These are phyloP conservation scores for Euphydryas editha DNA, from an alignment of 2,888 invertebrate genomes.

Conservation along the genomic window DNA sequence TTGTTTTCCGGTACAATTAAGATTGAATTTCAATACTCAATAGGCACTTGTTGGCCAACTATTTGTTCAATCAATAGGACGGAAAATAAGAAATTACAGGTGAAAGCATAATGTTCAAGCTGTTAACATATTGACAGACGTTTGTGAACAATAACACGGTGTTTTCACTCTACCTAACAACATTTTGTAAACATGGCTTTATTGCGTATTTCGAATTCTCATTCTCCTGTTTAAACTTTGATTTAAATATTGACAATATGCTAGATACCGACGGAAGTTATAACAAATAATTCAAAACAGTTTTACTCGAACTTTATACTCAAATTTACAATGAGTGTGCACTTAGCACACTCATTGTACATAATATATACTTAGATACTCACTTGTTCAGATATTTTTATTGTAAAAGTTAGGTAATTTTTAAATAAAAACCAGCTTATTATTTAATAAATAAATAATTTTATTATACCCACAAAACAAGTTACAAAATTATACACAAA, in stretches of 20 bases:
- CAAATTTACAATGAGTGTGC: no score
- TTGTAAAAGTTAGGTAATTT: no score
- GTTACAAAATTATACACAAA: no score
- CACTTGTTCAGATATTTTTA: no score
- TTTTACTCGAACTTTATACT: not conserved
- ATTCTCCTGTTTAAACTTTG: not conserved
- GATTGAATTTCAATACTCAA: slow-evolving; percentile 76
- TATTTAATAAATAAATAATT: no score
- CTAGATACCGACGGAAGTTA: not conserved
- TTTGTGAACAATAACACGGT: slow-evolving; percentile 58
- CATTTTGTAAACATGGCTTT: slow-evolving; percentile 59
- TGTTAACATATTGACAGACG: slow-evolving; percentile 58
- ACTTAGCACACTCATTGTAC: no score
- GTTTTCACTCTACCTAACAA: slow-evolving; percentile 47
- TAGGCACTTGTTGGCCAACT: slow-evolving; percentile 51
- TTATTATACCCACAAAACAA: no score
- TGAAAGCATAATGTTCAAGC: slow-evolving; percentile 46
- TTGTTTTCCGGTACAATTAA: slow-evolving; percentile 77
- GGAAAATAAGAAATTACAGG: slow-evolving; percentile 54
- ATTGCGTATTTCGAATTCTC: slow-evolving; percentile 49
- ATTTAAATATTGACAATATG: not conserved
- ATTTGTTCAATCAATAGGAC: slow-evolving; percentile 50
- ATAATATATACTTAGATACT: no score
- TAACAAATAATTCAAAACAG: not conserved
- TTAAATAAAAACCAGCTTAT: no score